A percentile compares a stretch with the other conserved stretches of the same genome.
Evolutionary conservation across 2,888 invertebrate species (phyloP).

Genomic region (Anarsia innoxiella): DNA sequence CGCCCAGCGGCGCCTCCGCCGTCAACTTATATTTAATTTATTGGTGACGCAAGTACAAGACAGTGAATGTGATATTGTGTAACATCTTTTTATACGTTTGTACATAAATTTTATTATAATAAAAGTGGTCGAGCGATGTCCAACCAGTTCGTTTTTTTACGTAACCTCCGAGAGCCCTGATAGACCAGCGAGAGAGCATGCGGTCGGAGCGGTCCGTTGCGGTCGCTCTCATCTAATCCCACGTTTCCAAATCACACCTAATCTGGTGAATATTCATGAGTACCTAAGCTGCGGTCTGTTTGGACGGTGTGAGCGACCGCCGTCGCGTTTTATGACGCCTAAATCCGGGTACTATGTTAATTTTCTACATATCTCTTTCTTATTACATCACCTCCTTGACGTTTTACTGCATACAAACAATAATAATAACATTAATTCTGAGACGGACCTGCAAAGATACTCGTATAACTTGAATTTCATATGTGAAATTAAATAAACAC

Average conservation of each 20-base stretch:
- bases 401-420: no score
- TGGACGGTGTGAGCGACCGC: background rate
- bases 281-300: background rate
- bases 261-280: slow-evolving; percentile 9
- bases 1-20: slow-evolving; percentile 6
- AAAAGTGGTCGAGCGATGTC: slow-evolving; percentile 48
- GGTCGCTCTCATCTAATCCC: no score
- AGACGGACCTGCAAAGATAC: no score
- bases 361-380: slow-evolving; percentile 1
- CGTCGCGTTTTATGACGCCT: background rate
- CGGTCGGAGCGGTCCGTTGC: background rate
- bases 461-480: no score
- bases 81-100: slow-evolving; percentile 64
- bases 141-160: slow-evolving; percentile 42
- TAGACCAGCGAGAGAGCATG: background rate
- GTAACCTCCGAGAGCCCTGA: slow-evolving; percentile 24
- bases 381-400: no score
- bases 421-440: no score
- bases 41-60: slow-evolving; percentile 59
- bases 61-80: slow-evolving; percentile 65
- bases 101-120: slow-evolving; percentile 57
- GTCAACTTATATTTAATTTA: slow-evolving; percentile 42
- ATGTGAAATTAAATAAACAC: no score
- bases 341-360: slow-evolving; percentile 9
- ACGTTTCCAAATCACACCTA: background rate